phyloP scores from a whole-genome alignment of 2,113 vertebrate species.

The Physeter macrocephalus region DNA sequence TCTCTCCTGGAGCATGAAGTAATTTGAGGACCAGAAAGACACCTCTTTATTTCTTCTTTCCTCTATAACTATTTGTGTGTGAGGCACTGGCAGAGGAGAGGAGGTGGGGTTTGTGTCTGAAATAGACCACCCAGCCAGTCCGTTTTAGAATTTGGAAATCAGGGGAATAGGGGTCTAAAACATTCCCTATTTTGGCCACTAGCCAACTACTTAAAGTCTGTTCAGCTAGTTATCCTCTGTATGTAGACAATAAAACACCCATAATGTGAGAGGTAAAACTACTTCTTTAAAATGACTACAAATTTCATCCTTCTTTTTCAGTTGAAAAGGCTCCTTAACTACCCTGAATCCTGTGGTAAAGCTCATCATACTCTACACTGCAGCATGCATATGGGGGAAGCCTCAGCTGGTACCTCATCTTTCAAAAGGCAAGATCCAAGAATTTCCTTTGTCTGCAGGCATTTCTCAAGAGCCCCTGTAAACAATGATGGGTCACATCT shows the following conservation, averaged over 20 bases:
- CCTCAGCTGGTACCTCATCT: background rate
- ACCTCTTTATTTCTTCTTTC: background rate
- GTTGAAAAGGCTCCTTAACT: background rate
- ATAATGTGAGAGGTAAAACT: background rate
- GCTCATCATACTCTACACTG: background rate
- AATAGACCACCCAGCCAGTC: background rate
- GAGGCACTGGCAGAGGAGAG: background rate
- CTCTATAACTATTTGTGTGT: background rate
- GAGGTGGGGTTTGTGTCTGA: background rate
- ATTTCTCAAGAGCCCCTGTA: background rate
- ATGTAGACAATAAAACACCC: background rate
- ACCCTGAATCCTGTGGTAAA: background rate
- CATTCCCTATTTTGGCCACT: background rate
- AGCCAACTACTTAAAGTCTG: background rate
- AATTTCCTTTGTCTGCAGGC: background rate
- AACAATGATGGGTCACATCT: background rate
- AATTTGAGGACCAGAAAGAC: background rate
- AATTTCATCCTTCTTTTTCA: background rate
- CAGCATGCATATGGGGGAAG: rapidly evolving
- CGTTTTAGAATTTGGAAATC: constrained; percentile 32
- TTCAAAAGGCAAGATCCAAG: background rate
- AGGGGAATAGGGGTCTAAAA: background rate
- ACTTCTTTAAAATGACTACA: background rate
- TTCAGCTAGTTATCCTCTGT: background rate
- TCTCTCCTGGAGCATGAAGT: background rate